phyloP scores from a whole-genome alignment of 2,113 vertebrate genomes.

The Crotalus tigris region DNA sequence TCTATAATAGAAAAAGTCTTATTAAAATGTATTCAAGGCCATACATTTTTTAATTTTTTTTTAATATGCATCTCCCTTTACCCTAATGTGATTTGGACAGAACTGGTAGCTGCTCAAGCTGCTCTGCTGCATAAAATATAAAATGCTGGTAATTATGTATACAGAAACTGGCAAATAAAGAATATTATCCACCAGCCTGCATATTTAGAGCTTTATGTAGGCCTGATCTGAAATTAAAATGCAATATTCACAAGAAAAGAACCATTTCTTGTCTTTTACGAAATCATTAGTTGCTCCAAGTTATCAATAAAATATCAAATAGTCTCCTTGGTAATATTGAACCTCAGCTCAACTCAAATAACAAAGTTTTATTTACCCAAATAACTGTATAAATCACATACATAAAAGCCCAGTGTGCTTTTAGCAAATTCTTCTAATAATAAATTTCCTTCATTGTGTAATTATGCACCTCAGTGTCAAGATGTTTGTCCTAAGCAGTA shows the following conservation, averaged over 20 bases:
- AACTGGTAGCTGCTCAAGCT: slow-evolving; percentile 35
- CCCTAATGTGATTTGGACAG: slow-evolving; percentile 24
- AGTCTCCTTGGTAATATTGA: not conserved
- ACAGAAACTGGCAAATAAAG: slow-evolving; percentile 46
- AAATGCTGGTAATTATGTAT: slow-evolving; percentile 38
- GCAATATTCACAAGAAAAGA: not conserved
- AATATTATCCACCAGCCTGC: slow-evolving; percentile 41
- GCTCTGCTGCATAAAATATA: slow-evolving; percentile 51
- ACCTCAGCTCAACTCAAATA: not conserved
- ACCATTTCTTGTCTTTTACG: not conserved
- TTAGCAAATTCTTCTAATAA: not conserved
- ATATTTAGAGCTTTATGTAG: slow-evolving; percentile 40
- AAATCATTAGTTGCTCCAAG: slow-evolving; percentile 1
- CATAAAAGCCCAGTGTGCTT: not conserved
- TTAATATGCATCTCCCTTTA: not conserved
- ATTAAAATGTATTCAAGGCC: not conserved
- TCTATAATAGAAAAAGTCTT: not conserved
- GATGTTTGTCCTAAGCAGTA: not conserved
- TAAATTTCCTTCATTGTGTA: not conserved
- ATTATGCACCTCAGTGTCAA: not conserved
- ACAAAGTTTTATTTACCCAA: not conserved
- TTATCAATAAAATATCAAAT: not conserved
- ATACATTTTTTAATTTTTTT: not conserved
- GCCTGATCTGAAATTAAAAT: slow-evolving; percentile 27
- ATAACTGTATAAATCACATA: not conserved